These are phyloP conservation scores for Cygnus atratus DNA, from an alignment of 2,113 vertebrate species.

Conservation along the genomic window DNA sequence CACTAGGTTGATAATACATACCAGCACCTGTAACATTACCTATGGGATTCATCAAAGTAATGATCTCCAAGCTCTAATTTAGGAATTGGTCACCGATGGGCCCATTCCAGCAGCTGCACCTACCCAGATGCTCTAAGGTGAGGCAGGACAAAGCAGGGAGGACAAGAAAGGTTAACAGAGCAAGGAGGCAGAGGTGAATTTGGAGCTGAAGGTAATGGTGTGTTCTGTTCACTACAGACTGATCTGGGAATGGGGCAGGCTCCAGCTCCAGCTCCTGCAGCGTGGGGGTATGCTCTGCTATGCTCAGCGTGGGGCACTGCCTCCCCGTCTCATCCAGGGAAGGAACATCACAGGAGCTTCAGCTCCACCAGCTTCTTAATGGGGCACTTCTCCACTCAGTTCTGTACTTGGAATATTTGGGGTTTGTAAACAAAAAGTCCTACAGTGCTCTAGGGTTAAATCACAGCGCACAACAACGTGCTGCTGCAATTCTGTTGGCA, in stretches of 20 bases:
- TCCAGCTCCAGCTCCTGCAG: not conserved
- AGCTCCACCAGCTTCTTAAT: not conserved
- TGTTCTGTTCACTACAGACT: not conserved
- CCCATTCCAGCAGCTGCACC: accelerated
- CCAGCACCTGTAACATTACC: not conserved
- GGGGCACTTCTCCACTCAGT: not conserved
- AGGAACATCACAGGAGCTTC: not conserved
- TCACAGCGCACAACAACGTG: not conserved
- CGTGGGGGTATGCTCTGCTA: not conserved
- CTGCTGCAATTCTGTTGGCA: not conserved
- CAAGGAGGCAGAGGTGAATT: not conserved
- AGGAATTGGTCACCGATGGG: not conserved
- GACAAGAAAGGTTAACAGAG: not conserved
- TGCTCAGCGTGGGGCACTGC: not conserved
- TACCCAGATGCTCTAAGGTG: not conserved
- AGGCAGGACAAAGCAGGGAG: not conserved
- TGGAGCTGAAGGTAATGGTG: not conserved
- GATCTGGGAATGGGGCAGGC: not conserved
- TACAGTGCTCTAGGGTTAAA: not conserved
- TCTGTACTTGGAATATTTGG: not conserved
- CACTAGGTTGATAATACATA: not conserved
- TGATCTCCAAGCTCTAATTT: not conserved
- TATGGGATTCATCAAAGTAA: not conserved
- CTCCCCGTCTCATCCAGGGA: not conserved
- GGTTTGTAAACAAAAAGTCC: not conserved